phyloP scores from a whole-genome alignment of 2,797 vertebrate genomes.

The Poeciliopsis turneri region DNA sequence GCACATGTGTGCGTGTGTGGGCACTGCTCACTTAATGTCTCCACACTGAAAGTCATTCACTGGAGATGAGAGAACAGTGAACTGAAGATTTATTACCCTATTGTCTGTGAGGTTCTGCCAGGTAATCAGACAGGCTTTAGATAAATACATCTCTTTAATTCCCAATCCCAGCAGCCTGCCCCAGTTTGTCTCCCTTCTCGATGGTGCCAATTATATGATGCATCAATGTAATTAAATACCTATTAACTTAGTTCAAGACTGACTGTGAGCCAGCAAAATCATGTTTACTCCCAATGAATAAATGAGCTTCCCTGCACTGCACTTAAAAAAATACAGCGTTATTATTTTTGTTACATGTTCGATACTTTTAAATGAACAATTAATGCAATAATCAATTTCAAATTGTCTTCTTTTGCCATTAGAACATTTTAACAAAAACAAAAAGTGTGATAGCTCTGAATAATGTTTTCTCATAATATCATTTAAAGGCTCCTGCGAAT shows the following conservation, averaged over 20 bases:
- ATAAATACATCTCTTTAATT: conserved; percentile 82
- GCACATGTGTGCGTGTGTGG: conserved; percentile 41
- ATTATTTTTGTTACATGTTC: conserved; percentile 57
- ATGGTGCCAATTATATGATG: conserved; percentile 79
- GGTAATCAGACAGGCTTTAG: conserved; percentile 82
- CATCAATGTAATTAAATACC: conserved; percentile 83
- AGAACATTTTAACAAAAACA: conserved; percentile 19
- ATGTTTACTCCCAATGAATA: conserved; percentile 67
- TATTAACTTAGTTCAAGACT: conserved; percentile 76
- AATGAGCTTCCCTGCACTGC: conserved; percentile 40
- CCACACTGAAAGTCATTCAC: conserved; percentile 66
- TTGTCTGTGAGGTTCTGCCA: conserved; percentile 80
- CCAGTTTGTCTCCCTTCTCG: conserved; percentile 71
- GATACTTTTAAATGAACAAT: conserved; percentile 26
- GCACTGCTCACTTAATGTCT: conserved; percentile 52
- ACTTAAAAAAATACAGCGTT: conserved; percentile 29
- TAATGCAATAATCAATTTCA: conserved; percentile 21
- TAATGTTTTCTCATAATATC: conserved; percentile 4
- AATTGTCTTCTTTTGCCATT: conserved; percentile 16
- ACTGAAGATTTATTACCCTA: conserved; percentile 80
- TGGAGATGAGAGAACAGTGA: conserved; percentile 73
- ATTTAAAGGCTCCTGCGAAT: conserved; percentile 25
- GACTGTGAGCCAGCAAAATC: conserved; percentile 69
- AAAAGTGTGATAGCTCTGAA: not conserved
- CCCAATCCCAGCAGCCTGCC: conserved; percentile 71